A percentile compares a stretch with the other conserved stretches of the same genome.
These are phyloP conservation scores for Sceloporus tristichus DNA, from an alignment of 2,113 vertebrate genomes.

Conservation along the genomic window DNA sequence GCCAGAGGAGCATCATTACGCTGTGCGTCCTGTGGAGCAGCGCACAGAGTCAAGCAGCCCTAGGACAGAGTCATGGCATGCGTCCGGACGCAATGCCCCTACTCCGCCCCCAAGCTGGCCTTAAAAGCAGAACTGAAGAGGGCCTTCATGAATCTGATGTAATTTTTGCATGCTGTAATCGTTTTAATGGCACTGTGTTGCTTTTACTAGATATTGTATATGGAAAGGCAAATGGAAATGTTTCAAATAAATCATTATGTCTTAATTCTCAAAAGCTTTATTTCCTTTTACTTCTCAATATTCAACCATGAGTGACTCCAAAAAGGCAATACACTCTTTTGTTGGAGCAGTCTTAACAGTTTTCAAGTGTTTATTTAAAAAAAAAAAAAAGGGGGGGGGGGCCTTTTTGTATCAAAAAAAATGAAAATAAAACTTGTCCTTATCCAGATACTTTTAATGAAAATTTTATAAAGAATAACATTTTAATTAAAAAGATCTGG, in stretches of 20 bases:
- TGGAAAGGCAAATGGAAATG: not conserved
- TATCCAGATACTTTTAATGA: not conserved
- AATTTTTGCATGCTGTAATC: not conserved
- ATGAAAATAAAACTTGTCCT: not conserved
- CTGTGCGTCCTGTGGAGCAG: too few relatives aligned
- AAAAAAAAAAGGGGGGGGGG: too few relatives aligned
- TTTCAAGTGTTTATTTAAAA: not conserved
- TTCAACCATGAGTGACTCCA: not conserved
- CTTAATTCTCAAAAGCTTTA: not conserved
- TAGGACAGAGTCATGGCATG: too few relatives aligned
- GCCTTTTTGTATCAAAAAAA: not conserved
- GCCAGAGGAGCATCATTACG: too few relatives aligned
- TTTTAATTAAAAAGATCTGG: too few relatives aligned
- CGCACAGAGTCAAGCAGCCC: too few relatives aligned
- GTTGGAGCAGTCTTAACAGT: not conserved
- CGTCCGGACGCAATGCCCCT: too few relatives aligned
- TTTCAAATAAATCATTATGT: not conserved
- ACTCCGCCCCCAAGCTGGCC: too few relatives aligned
- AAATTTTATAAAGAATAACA: not conserved
- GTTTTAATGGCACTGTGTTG: not conserved
- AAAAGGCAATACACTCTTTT: not conserved
- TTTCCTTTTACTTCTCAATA: too few relatives aligned
- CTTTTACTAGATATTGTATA: not conserved
- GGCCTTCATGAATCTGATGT: not conserved
- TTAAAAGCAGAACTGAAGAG: too few relatives aligned